These are phyloP conservation scores for Sula dactylatra DNA, from an alignment of 2,113 vertebrate genomes.

Conservation along the genomic window DNA sequence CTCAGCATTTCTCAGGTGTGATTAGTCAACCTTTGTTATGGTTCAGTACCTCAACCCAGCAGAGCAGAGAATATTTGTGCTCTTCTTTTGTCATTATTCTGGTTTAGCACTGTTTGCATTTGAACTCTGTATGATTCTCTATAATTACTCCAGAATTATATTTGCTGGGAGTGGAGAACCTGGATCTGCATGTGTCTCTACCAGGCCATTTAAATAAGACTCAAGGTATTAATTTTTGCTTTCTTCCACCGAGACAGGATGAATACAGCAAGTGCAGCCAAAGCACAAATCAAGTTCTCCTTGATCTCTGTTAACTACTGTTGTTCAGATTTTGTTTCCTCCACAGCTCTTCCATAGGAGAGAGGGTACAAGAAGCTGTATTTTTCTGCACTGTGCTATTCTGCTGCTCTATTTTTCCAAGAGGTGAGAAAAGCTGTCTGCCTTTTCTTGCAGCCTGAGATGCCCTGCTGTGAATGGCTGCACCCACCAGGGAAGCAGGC, in stretches of 20 bases:
- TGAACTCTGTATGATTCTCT: not conserved
- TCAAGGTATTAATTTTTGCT: not conserved
- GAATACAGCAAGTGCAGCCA: not conserved
- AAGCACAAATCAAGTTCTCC: not conserved
- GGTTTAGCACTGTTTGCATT: not conserved
- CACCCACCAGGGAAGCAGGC: too few relatives aligned
- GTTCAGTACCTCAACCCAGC: not conserved
- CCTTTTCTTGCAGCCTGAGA: not conserved
- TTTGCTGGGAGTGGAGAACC: not conserved
- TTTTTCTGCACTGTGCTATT: not conserved
- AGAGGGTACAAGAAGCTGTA: rapidly evolving
- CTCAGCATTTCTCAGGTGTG: not conserved
- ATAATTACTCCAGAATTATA: not conserved
- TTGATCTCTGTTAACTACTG: not conserved
- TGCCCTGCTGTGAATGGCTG: not conserved
- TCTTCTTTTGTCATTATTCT: not conserved
- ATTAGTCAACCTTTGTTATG: not conserved
- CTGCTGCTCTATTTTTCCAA: not conserved
- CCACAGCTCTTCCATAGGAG: not conserved
- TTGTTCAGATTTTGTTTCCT: not conserved
- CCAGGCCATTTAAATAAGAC: not conserved
- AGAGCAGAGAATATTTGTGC: not conserved
- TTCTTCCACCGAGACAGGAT: not conserved
- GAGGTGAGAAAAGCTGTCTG: not conserved
- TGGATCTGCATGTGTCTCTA: not conserved